These are phyloP conservation scores for Coenonympha glycerion DNA, from an alignment of 2,888 invertebrate species.

Conservation along the genomic window DNA sequence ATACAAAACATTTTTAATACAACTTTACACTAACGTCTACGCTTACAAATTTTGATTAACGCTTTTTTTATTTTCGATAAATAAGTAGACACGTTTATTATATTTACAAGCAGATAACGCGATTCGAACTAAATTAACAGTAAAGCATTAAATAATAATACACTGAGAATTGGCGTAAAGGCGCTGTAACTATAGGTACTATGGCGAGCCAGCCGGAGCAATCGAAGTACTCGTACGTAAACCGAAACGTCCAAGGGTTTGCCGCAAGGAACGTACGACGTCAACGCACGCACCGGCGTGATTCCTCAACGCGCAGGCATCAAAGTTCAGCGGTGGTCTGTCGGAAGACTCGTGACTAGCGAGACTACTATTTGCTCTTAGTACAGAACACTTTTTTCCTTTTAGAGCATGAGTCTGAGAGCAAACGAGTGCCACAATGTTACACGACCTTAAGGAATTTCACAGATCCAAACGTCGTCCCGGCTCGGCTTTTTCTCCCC, in stretches of 20 bases:
- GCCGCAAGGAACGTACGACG: conserved; percentile 27
- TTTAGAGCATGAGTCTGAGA: conserved; percentile 70
- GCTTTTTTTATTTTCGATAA: conserved; percentile 62
- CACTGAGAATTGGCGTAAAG: conserved; percentile 76
- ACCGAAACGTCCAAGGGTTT: conserved; percentile 26
- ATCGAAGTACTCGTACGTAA: conserved; percentile 41
- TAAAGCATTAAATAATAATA: conserved; percentile 76
- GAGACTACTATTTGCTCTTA: conserved; percentile 67
- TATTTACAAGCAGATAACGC: conserved; percentile 75
- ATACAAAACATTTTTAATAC: conserved; percentile 74
- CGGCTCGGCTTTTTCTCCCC: conserved; percentile 59
- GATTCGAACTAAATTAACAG: conserved; percentile 64
- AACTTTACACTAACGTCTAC: conserved; percentile 74
- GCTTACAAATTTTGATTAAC: conserved; percentile 69
- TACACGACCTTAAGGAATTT: conserved; percentile 73
- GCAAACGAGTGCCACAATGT: conserved; percentile 71
- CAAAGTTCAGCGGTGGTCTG: conserved; percentile 65
- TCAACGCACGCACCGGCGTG: conserved; percentile 25
- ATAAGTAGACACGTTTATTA: conserved; percentile 73
- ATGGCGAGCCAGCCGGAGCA: conserved; percentile 65
- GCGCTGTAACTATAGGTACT: conserved; percentile 68
- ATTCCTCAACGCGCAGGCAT: conserved; percentile 35
- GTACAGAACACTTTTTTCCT: conserved; percentile 71
- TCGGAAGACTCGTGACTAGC: conserved; percentile 66
- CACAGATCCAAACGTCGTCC: conserved; percentile 64